These are phyloP conservation scores for Kryptolebias marmoratus DNA, from an alignment of 2,113 vertebrate genomes.

Conservation along the genomic window DNA sequence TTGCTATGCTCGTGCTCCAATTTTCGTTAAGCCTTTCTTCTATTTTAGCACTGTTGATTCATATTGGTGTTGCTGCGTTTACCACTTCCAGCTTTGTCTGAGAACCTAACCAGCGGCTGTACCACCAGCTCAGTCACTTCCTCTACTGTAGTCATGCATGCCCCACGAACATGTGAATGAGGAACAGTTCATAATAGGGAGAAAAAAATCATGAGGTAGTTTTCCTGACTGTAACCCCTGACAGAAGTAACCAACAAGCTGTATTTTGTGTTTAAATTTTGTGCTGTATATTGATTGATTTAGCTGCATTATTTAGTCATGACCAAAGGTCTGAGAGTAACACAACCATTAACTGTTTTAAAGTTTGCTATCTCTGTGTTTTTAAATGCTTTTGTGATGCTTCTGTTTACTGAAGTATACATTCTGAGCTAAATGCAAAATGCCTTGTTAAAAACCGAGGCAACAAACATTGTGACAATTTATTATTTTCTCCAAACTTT, in stretches of 20 bases:
- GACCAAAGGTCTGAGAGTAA: too few species aligned
- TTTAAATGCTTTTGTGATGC: neutral
- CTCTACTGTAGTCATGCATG: neutral
- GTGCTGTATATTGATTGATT: too few species aligned
- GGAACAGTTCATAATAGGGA: constrained; percentile 4
- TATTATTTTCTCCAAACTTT: too few species aligned
- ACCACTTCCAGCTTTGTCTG: neutral
- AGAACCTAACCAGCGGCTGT: neutral
- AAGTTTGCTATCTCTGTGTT: neutral
- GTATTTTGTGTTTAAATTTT: too few species aligned
- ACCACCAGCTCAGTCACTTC: constrained; percentile 24
- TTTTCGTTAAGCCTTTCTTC: neutral
- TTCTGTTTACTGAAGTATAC: neutral
- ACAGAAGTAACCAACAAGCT: too few species aligned
- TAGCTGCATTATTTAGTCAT: too few species aligned
- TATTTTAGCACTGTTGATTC: neutral
- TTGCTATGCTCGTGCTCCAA: neutral
- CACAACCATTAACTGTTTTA: too few species aligned
- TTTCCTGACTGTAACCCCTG: neutral
- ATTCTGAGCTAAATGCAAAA: too few species aligned
- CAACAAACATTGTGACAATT: too few species aligned
- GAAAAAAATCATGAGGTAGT: neutral
- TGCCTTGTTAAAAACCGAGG: too few species aligned
- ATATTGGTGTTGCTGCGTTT: neutral
- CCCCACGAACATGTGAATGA: neutral